A percentile compares a stretch with the other conserved stretches of the same genome.
These are phyloP conservation scores for Meteorus sp. DNA, from an alignment of 1,140 invertebrate genomes.

Conservation along the genomic window DNA sequence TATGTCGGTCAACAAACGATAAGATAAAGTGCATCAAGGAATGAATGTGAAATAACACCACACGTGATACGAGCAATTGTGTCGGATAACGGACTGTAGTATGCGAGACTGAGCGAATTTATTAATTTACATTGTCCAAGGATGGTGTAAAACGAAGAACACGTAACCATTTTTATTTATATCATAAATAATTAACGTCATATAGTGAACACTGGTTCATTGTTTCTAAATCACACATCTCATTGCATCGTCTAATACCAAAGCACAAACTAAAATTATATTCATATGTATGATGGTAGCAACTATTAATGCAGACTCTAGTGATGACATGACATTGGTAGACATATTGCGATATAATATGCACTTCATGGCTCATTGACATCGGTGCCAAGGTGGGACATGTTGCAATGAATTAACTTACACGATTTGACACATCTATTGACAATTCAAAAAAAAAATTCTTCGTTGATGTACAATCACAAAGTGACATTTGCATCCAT, in stretches of 20 bases:
- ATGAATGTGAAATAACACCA: neutral
- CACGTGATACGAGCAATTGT: no score
- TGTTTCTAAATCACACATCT: no score
- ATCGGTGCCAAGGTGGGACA: conserved; percentile 49
- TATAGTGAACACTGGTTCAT: no score
- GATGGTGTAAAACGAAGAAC: no score
- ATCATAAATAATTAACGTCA: no score
- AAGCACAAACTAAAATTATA: neutral
- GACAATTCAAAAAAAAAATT: neutral
- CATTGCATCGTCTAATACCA: no score
- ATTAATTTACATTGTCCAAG: neutral
- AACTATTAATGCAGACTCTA: neutral
- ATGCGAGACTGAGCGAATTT: neutral
- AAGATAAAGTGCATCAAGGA: neutral
- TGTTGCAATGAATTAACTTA: neutral
- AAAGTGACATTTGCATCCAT: no score
- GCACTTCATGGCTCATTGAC: conserved; percentile 53
- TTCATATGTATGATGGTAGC: neutral
- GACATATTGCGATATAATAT: conserved; percentile 31
- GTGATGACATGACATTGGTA: neutral
- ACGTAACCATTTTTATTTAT: no score
- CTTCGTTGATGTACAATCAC: no score
- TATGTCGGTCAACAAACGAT: neutral
- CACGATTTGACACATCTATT: neutral
- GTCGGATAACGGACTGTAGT: no score